Conservation (phyloP, 2,113 vertebrate species). For the Sceloporus undulatus region DNA sequence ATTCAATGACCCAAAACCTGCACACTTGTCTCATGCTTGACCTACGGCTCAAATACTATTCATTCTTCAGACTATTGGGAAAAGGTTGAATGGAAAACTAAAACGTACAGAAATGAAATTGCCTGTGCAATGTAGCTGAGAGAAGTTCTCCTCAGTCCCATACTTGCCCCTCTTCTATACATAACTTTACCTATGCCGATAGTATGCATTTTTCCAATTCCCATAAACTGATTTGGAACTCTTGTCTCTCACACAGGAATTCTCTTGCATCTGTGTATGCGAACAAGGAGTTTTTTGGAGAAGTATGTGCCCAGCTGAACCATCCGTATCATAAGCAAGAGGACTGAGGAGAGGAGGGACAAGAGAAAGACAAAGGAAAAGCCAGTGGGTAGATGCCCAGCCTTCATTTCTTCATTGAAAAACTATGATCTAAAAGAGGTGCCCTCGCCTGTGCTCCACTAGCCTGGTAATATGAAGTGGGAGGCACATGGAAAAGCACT, state of each 20-base stretch:
- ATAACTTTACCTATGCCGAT: background rate
- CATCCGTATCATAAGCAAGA: too few relatives aligned
- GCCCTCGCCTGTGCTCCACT: too few relatives aligned
- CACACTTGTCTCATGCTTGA: background rate
- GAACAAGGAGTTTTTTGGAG: background rate
- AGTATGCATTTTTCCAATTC: background rate
- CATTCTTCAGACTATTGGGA: constrained; percentile 23
- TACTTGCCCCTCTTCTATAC: background rate
- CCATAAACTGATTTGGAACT: background rate
- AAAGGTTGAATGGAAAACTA: background rate
- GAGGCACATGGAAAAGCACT: too few relatives aligned
- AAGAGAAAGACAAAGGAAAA: too few relatives aligned
- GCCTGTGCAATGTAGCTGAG: background rate
- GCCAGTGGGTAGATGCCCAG: too few relatives aligned
- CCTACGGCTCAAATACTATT: background rate
- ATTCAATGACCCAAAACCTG: background rate
- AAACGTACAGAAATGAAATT: background rate
- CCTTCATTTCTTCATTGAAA: too few relatives aligned
- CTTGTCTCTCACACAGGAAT: background rate
- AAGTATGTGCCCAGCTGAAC: background rate
- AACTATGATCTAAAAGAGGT: too few relatives aligned
- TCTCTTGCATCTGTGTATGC: background rate
- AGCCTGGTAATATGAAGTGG: too few relatives aligned
- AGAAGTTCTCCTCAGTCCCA: background rate
- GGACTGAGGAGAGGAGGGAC: too few relatives aligned